Percentiles rank a stretch among this genome's conserved stretches.
These are phyloP conservation scores for Prosopocoilus inquinatus DNA, from an alignment of 2,888 invertebrate species.

Conservation along the genomic window DNA sequence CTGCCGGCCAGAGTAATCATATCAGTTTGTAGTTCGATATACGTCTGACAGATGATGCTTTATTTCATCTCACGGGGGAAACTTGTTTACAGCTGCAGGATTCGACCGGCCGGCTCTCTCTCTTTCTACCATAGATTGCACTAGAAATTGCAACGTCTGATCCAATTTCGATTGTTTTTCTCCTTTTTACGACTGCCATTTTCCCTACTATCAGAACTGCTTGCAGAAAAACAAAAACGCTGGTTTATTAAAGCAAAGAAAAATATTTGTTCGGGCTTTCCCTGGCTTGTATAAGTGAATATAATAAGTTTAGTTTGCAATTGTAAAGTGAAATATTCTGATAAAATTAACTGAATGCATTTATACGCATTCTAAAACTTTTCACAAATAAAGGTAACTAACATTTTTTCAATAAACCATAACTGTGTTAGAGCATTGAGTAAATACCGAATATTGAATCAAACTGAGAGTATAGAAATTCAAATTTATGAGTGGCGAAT, in stretches of 20 bases:
- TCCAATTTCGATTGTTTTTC: constrained; percentile 19
- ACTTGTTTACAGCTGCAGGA: constrained; percentile 21
- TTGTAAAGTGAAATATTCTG: no score
- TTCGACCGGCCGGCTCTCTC: constrained; percentile 10
- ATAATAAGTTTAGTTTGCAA: no score
- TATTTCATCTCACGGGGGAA: constrained; percentile 17
- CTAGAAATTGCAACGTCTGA: constrained; percentile 22
- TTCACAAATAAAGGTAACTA: no score
- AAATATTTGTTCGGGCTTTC: constrained; percentile 9
- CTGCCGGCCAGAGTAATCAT: constrained; percentile 27
- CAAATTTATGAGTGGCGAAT: no score
- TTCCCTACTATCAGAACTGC: constrained; percentile 1
- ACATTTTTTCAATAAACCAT: no score
- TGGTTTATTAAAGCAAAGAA: constrained; percentile 11
- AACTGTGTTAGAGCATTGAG: no score
- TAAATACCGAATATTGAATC: no score
- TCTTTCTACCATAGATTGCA: constrained; percentile 16
- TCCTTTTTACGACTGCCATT: constrained; percentile 7
- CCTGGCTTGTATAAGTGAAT: background rate
- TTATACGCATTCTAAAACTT: no score
- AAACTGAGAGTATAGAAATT: no score
- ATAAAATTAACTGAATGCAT: no score
- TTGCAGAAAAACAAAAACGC: constrained; percentile 5
- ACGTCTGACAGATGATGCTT: constrained; percentile 30
- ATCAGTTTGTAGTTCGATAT: constrained; percentile 28